Percentiles rank a stretch among this genome's conserved stretches.
Conservation (phyloP, 2,113 vertebrate genomes). For the Trogon surrucura region DNA sequence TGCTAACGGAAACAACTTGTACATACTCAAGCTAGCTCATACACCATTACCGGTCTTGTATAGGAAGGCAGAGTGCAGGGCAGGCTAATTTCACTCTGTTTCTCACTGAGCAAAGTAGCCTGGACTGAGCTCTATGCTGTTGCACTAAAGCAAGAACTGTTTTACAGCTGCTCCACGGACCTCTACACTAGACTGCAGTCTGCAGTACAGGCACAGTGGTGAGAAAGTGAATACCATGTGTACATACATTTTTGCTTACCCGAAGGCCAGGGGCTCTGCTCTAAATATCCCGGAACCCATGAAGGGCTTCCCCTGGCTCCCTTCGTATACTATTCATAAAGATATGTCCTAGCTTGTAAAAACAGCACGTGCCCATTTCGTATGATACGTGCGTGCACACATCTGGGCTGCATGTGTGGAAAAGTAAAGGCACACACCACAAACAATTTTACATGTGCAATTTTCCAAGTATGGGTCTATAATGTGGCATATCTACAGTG, state of each 20-base stretch:
- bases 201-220: neutral
- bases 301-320: neutral
- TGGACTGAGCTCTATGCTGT: neutral
- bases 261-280: neutral
- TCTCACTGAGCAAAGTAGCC: neutral
- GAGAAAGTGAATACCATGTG: neutral
- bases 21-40: neutral
- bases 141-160: neutral
- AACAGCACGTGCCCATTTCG: neutral
- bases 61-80: neutral
- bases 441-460: slow-evolving; percentile 20
- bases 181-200: neutral
- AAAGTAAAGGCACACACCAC: neutral
- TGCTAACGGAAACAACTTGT: neutral
- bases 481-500: neutral
- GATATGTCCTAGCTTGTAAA: slow-evolving; percentile 30
- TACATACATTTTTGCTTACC: neutral
- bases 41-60: too few species aligned
- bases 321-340: neutral
- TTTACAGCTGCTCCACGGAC: neutral
- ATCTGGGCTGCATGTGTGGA: slow-evolving; percentile 65
- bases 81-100: neutral
- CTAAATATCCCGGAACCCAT: neutral
- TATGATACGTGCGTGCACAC: slow-evolving; percentile 1
- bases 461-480: neutral